These are phyloP conservation scores for Triplophysa tibetana DNA, from an alignment of 2,113 vertebrate genomes.

Conservation along the genomic window DNA sequence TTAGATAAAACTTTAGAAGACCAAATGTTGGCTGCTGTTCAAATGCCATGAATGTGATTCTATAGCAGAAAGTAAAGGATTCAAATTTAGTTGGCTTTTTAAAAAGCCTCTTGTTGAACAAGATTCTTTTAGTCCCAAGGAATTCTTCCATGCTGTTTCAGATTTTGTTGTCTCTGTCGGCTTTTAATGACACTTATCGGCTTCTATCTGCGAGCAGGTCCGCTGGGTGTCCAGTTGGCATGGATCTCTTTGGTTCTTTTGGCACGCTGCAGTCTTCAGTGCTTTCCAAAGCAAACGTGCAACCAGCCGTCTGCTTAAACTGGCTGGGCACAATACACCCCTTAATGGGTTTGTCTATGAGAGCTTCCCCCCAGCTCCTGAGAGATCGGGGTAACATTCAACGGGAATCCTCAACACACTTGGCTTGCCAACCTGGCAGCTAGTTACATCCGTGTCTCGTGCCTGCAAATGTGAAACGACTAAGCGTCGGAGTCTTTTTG, in stretches of 20 bases:
- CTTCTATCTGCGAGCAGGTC: constrained; percentile 66
- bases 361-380: constrained; percentile 78
- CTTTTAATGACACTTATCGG: constrained; percentile 70
- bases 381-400: constrained; percentile 79
- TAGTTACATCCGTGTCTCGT: constrained; percentile 18
- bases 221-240: constrained; percentile 73
- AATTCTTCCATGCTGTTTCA: constrained; percentile 62
- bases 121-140: constrained; percentile 31
- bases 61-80: no score
- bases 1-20: no score
- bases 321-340: constrained; percentile 71
- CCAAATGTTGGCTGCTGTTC: no score
- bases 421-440: constrained; percentile 44
- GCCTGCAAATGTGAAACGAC: constrained; percentile 40
- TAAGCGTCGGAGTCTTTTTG: constrained; percentile 35
- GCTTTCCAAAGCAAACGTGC: constrained; percentile 73
- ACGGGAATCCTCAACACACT: constrained; percentile 73
- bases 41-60: no score
- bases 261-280: constrained; percentile 71
- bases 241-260: constrained; percentile 62
- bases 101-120: no score
- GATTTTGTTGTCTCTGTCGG: constrained; percentile 54
- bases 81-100: no score
- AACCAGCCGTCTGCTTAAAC: constrained; percentile 75
- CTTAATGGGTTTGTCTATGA: constrained; percentile 78